Evolutionary conservation across 2,888 invertebrate genomes (phyloP), one percentile per base, ranked within the genome.

Genomic region (Tryphoninae sp.): DNA sequence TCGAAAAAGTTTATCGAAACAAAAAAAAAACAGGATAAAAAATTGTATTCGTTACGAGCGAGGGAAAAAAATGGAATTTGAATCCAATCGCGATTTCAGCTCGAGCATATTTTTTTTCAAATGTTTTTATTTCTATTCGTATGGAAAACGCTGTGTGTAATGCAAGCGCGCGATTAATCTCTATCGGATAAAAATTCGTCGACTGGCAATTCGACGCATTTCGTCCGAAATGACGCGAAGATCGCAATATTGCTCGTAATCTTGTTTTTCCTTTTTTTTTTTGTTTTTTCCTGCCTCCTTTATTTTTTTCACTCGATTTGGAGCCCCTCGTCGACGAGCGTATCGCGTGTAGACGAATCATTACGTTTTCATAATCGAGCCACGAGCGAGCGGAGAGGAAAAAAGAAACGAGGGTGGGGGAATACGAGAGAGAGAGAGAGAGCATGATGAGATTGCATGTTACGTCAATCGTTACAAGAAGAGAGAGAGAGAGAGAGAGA

Each of bases 361-460:
- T 78, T 78, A 78, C 42, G 58, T 78, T 78, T 78, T 72, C 72
- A 78, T 65, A 65, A 78, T 72, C 65, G 72, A 78, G 72, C 64
- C n/a, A 65, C 51, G 33, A 7, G 65, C 53, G 22, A 64, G 42
- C 42, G 23, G 33, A 55, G 16, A 19, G 19, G 19, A 55, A 55
- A 55, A 16, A 55, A 55, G 7, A 16, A 55, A 45, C 13, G 55
- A 16, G 19, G 22, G 55, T 13, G 13, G 11, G 0, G 13, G 22
- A 33, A 16, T 68, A 42, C 59, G 3, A 45, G 19, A 68, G 62
- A 76, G 55, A 40, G 22, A 26, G 16, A 59, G 22, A 45, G 42
- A 42, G 62, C 23, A 51, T 9, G 72, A 78, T 72, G 72, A 59
- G 72, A 62, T 58, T 65, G 78, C 72, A 72, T 65, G 72, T 72